Base-by-base conservation (phyloP, 2,113 vertebrate genomes). In the Albula goreensis region DNA sequence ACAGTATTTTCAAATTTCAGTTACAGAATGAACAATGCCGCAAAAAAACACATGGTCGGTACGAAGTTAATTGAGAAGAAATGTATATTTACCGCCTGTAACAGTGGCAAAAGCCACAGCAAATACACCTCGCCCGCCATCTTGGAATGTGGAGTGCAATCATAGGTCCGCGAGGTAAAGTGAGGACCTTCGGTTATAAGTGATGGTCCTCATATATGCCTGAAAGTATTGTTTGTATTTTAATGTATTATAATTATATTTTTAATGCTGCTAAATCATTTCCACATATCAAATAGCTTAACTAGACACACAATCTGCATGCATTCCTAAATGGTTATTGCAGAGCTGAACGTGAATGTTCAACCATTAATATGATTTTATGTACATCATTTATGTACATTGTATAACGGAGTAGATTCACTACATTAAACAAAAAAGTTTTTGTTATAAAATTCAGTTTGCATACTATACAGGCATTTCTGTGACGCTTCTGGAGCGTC, bases 31-130 rank as follows among this genome's bases (percentile, higher is more conserved):
- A 79, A 70, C 78, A 85, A 17, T 2, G 56, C 48, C 70, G 5
- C 7, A 49, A 56, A 22, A 77, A 0, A 50, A 5, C 63, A 22
- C 11, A 41, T 15, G 7, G 56, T 50, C 52, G 82, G 77, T 60
- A 86, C 12, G 12, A 22, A 70, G 41, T 22, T 48, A 70, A 13
- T 48, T 41, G 31, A 56, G 53, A 5, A 15, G 17, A 78, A 49
- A 66, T 9, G 10, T 15, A 78, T 81, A 91, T 91, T 96, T 94
- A 98, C 97, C 96, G 96, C 95, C 90, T 97, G 95, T 88, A 97
- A 86, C 17, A 96, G 82, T 48, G 96, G 91, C 2, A 97, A 84
- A 19, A 96, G 84, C 94, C 96, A 96, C 49, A 96, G 86, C 53
- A 92, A 74, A 4, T 91, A 94, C 11, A 91, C 82, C 25, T 93